phyloP scores from a whole-genome alignment of 2,113 vertebrate species.

The sheep (Ovis aries) region ARS-UI_Ramb_v3.0 NC_056056.1:31230001-31230500 shows the following conservation, averaged over 20 bases:
- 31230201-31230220: not conserved
- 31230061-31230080: not conserved
- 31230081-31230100: not conserved
- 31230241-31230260: not conserved
- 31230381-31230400: not conserved
- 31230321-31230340: not conserved
- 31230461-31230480: not conserved
- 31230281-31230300: not conserved
- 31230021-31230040: not conserved
- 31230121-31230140: not conserved
- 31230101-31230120: not conserved
- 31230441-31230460: not conserved
- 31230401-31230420: not conserved
- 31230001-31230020: not conserved
- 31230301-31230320: not conserved
- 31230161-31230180: not conserved
- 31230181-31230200: not conserved
- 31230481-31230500: not conserved
- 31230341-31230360: not conserved
- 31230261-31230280: not conserved
- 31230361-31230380: accelerated
- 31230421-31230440: not conserved
- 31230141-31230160: not conserved
- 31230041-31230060: not conserved
- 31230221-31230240: not conserved